Conservation (phyloP, 2,888 invertebrate species). For the Chaitophorus viminalis region DNA sequence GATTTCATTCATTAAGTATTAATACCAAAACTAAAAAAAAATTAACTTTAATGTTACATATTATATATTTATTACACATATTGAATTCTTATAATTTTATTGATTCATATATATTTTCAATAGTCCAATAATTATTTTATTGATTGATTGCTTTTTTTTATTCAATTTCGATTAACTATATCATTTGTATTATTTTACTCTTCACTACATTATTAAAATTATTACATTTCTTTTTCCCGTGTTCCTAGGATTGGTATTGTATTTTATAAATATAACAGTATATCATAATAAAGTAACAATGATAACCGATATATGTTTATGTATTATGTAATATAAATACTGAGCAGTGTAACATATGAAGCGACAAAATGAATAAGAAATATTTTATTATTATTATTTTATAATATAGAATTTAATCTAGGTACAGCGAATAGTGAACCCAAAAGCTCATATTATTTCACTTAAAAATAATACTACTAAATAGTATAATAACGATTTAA, state of each 20-base stretch:
- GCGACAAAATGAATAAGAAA: neutral
- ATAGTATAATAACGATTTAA: neutral
- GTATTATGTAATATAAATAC: neutral
- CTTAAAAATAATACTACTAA: neutral
- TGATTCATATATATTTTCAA: no score
- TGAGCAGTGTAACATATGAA: neutral
- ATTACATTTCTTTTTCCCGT: no score
- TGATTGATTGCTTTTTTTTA: no score
- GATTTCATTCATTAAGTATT: no score
- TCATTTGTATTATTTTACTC: no score
- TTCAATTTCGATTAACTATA: no score
- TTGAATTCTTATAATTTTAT: no score
- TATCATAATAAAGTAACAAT: slow-evolving; percentile 20
- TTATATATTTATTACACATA: no score
- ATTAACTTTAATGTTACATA: no score
- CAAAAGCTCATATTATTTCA: slow-evolving; percentile 14
- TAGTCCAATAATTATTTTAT: no score
- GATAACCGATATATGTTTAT: neutral
- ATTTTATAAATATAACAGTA: neutral
- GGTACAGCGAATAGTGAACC: neutral
- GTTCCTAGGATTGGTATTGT: neutral
- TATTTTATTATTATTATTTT: neutral
- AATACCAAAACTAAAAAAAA: no score
- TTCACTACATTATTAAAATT: no score
- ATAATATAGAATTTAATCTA: neutral